Evolutionary conservation across 2,888 invertebrate species (phyloP).

Genomic region (Nymphalis polychloros): DNA sequence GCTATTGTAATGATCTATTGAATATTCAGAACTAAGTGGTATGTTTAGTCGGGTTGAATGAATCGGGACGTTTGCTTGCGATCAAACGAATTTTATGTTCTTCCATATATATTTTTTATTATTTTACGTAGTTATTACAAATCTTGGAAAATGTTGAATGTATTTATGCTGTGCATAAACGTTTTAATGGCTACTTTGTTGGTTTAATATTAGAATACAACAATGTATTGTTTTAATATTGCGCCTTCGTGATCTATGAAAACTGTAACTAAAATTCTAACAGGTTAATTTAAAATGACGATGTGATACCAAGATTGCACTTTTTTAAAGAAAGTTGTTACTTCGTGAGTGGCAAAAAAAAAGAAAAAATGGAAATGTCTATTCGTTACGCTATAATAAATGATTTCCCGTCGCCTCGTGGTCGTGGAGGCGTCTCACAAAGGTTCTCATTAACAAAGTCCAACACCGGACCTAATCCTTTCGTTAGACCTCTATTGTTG

Average conservation of each 20-base stretch:
- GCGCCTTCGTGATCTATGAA: too few species aligned
- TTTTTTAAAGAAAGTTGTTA: conserved; percentile 9
- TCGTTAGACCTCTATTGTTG: conserved; percentile 76
- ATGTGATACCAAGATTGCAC: background rate
- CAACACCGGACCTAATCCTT: conserved; percentile 75
- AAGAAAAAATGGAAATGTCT: conserved; percentile 61
- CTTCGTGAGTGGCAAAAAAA: conserved; percentile 42
- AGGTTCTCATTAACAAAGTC: conserved; percentile 72
- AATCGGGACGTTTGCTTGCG: background rate
- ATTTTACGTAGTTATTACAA: too few species aligned
- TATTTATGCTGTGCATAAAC: background rate
- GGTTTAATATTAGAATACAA: background rate
- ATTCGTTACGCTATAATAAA: conserved; percentile 73
- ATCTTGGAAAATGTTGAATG: too few species aligned
- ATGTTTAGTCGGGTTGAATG: background rate
- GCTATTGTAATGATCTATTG: conserved; percentile 13
- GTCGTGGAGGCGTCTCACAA: conserved; percentile 63
- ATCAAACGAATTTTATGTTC: background rate
- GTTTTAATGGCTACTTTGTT: background rate
- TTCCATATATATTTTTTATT: too few species aligned
- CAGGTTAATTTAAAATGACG: background rate
- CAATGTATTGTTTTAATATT: too few species aligned
- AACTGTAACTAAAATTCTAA: background rate
- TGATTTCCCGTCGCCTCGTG: conserved; percentile 65
- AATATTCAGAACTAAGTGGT: conserved; percentile 6